Base-by-base conservation (phyloP, 1,140 invertebrate genomes). In the Reticulitermes speratus region DNA sequence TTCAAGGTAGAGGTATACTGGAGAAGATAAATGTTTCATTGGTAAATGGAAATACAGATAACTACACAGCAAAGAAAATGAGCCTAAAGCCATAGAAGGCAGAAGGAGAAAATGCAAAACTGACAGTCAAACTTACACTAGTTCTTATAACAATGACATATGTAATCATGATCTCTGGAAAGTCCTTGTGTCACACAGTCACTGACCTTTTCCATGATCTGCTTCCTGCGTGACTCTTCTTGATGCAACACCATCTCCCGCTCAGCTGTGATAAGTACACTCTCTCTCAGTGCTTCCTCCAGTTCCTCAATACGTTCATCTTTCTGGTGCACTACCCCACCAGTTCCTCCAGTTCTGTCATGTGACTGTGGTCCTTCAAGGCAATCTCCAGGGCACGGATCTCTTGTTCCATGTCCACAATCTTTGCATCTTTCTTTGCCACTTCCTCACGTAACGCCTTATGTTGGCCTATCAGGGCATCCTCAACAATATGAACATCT, bases 201-300 rank as follows among this genome's bases (percentile, higher is more conserved):
- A 86, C 89, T 92, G 91, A 95, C 95, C 92, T 93, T 94, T 89
- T 94, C 91, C 87, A 94, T 90, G 87, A 94, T 93, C 88, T 92
- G 91, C 88, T 93, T 93, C 88, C 93, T 91, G 86, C 91, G 91
- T 86, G 92, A 91, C 89, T 95, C 93, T 87, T 95, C 94, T 83
- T 92, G 89, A 88, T 93, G 93, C 45, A 95, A 92, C 88, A 94
- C 93, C 75, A 91, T 92, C 87, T 96, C 95, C 82, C 93, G 91
- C 86, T 95, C 94, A 5, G 93, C 92, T 25, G 94, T 93, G 87
- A 95, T 94, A 87, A 93, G 89, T 59, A 95, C 92, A 45, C 93
- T 95, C 88, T 95, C 94, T 87, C 94, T 93, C 44, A 97, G 91
- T 12, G 96, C 96, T 87, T 96, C 94, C 90, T 97, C 96, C 82